A percentile compares a stretch with the other conserved stretches of the same genome.
These are phyloP conservation scores for Panopea generosa DNA, from an alignment of 2,888 invertebrate species.

Conservation along the genomic window DNA sequence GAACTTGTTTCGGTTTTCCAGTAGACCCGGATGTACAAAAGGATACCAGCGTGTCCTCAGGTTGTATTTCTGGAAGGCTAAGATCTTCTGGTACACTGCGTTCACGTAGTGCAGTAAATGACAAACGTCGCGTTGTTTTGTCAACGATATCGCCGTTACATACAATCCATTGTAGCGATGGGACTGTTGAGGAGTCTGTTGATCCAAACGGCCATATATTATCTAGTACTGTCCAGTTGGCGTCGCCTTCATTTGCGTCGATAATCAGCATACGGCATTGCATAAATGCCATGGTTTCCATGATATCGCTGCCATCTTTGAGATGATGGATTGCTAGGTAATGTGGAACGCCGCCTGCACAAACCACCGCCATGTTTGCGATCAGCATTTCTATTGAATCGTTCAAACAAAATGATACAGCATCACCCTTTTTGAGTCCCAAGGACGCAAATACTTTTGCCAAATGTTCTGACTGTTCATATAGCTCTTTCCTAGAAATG, in stretches of 20 bases:
- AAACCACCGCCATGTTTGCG: slow-evolving; percentile 6
- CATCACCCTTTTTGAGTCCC: slow-evolving; percentile 24
- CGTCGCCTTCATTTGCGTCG: too few relatives aligned
- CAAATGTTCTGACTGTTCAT: background rate
- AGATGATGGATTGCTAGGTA: slow-evolving; percentile 3
- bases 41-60: slow-evolving; percentile 44
- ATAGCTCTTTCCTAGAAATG: slow-evolving; percentile 23
- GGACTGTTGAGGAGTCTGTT: slow-evolving; percentile 7
- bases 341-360: slow-evolving; percentile 27
- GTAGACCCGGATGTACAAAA: slow-evolving; percentile 55
- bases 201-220: slow-evolving; percentile 26
- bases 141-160: slow-evolving; percentile 20
- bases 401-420: slow-evolving; percentile 12
- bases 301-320: slow-evolving; percentile 40
- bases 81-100: too few relatives aligned
- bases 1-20: slow-evolving; percentile 50
- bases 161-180: slow-evolving; percentile 26
- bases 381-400: slow-evolving; percentile 28
- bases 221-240: slow-evolving; percentile 40
- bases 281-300: slow-evolving; percentile 1
- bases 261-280: slow-evolving; percentile 14
- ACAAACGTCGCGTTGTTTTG: too few relatives aligned
- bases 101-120: too few relatives aligned
- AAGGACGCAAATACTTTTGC: slow-evolving; percentile 18
- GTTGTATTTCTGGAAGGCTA: slow-evolving; percentile 39